A percentile compares a stretch with the other conserved stretches of the same genome.
These are phyloP conservation scores for Tineola bisselliella DNA, from an alignment of 2,888 invertebrate species.

Conservation along the genomic window DNA sequence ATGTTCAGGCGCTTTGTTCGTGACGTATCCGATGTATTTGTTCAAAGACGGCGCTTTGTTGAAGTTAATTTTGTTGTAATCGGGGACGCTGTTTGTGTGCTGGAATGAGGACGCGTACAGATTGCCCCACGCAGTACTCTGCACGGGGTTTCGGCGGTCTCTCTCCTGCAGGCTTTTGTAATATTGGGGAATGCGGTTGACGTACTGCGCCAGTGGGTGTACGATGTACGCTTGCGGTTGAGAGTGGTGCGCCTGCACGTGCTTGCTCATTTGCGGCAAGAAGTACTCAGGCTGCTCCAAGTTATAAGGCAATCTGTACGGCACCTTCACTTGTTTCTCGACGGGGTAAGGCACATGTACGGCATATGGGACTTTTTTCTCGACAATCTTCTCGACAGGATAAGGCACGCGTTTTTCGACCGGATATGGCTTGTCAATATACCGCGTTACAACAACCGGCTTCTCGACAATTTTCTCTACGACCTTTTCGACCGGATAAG, in stretches of 20 bases:
- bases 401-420: constrained; percentile 57
- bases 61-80: constrained; percentile 20
- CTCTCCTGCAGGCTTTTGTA: constrained; percentile 19
- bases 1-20: constrained; percentile 24
- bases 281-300: constrained; percentile 18
- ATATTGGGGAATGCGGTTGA: constrained; percentile 20
- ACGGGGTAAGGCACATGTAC: constrained; percentile 63
- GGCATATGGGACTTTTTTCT: constrained; percentile 64
- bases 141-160: constrained; percentile 22
- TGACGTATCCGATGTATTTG: constrained; percentile 31
- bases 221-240: constrained; percentile 16
- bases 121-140: constrained; percentile 44
- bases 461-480: constrained; percentile 69
- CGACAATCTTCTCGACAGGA: constrained; percentile 57
- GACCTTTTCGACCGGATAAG: constrained; percentile 57
- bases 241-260: constrained; percentile 10
- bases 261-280: neutral
- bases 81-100: constrained; percentile 36
- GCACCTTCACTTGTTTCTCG: constrained; percentile 35
- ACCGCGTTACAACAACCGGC: constrained; percentile 57
- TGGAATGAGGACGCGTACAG: constrained; percentile 49
- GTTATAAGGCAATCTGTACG: constrained; percentile 22
- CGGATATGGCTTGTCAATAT: constrained; percentile 54
- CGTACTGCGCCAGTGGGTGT: constrained; percentile 17
- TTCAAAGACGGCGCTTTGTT: constrained; percentile 21